Conservation (phyloP, 2,113 vertebrate genomes). For the Pomatorhinus ruficollis region DNA sequence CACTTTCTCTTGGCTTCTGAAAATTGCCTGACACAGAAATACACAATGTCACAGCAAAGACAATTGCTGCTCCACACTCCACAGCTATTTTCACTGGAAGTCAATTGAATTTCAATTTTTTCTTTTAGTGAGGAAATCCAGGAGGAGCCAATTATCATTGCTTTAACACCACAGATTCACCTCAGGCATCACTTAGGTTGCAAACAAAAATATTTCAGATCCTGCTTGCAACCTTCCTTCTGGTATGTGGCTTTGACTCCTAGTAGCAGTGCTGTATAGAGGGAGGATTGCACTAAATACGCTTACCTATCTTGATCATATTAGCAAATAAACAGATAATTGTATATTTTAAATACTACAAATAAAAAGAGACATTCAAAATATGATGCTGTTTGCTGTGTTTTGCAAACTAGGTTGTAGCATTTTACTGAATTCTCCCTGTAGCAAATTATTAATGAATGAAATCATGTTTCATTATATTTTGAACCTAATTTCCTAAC, state of each 20-base stretch:
- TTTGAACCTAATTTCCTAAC: conserved; percentile 25
- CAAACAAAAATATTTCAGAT: conserved; percentile 67
- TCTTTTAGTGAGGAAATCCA: conserved; percentile 63
- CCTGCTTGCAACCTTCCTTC: conserved; percentile 40
- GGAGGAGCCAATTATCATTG: conserved; percentile 71
- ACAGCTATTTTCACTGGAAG: conserved; percentile 59
- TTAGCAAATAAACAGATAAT: neutral
- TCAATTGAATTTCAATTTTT: conserved; percentile 78
- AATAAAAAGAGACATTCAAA: neutral
- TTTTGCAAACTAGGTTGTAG: neutral
- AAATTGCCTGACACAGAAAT: conserved; percentile 30
- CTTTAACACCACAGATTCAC: conserved; percentile 69
- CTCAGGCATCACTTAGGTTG: conserved; percentile 61
- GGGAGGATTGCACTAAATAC: conserved; percentile 9
- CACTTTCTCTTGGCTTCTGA: conserved; percentile 23
- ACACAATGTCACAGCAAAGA: conserved; percentile 73
- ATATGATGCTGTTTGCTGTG: neutral
- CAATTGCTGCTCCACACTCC: conserved; percentile 64
- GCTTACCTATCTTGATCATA: neutral
- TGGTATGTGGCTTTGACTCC: neutral
- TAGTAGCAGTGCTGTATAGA: neutral
- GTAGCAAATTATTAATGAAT: conserved; percentile 13
- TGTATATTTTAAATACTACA: neutral
- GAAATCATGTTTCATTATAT: neutral
- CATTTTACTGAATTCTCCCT: neutral